Evolutionary conservation across 1,140 invertebrate genomes (phyloP), one percentile per base, ranked within the genome.

Genomic region (Drosophila subobscura): DNA sequence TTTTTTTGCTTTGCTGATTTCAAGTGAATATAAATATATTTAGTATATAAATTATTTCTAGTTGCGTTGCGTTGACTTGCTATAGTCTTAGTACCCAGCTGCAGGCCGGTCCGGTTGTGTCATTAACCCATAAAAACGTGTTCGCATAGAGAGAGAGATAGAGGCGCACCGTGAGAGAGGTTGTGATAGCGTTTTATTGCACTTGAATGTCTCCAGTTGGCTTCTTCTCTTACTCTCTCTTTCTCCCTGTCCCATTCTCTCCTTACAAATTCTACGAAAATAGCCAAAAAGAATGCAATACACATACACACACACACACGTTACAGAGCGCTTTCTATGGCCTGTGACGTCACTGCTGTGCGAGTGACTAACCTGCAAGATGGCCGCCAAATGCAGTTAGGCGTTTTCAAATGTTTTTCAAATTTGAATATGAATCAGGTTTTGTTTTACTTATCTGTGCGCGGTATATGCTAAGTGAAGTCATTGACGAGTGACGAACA

Each of bases 121-220:
- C 83, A 86, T 88, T 86, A 86, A 86, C 84, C 83, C 83, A 86
- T 80, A 80, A 85, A 80, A 85, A 85, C 72, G 80, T 85, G 80
- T 80, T 80, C 76, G 66, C 60, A 33, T 37, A 72, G 46, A 63
- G 29, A 25, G 33, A 23, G 33, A 54, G 29, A 27, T 40, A 45
- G 64, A 65, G 27, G 20, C 53, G 42, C 44, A 53, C 7, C 42
- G 10, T 40, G 20, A 52, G 47, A 16, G 23, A 23, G 37, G 1
- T 20, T 8, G 25, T 27, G 55, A 65, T 65, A 59, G 60, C 68
- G 58, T 25, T 75, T 63, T 74, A 79, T 63, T 84, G 79, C 79
- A 83, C 63, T 84, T 49, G 70, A 50, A 23, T 37, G 44, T 54
- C 46, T 27, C 56, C 29, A 54, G 54, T 47, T 47, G 53, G 49